phyloP scores from a whole-genome alignment of 2,113 vertebrate genomes.

The Perccottus glenii region DNA sequence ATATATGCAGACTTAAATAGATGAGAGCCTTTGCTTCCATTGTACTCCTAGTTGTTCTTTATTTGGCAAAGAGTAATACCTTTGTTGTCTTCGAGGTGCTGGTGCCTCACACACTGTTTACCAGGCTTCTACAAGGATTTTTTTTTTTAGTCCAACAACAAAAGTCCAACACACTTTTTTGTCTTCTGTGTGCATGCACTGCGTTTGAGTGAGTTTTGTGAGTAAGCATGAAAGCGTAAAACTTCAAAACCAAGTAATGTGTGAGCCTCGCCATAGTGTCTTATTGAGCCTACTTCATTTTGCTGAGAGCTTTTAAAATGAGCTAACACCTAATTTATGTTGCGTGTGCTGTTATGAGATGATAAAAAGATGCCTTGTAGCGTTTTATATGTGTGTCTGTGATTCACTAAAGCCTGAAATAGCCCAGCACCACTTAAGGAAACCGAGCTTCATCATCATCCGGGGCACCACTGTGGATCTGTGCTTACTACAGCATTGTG shows the following conservation, averaged over 20 bases:
- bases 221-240: constrained; percentile 45
- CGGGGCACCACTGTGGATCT: constrained; percentile 57
- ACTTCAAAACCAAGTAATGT: constrained; percentile 62
- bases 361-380: constrained; percentile 79
- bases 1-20: constrained; percentile 60
- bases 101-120: constrained; percentile 56
- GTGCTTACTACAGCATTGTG: constrained; percentile 72
- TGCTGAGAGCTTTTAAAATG: constrained; percentile 79
- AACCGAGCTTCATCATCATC: constrained; percentile 56
- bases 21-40: constrained; percentile 56
- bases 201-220: constrained; percentile 34
- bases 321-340: constrained; percentile 76
- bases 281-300: constrained; percentile 76
- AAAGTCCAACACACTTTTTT: constrained; percentile 49
- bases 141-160: constrained; percentile 20
- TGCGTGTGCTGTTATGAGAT: constrained; percentile 64
- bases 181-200: constrained; percentile 33
- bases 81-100: constrained; percentile 52
- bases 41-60: constrained; percentile 64
- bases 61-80: constrained; percentile 69
- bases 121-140: constrained; percentile 34
- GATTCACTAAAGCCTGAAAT: constrained; percentile 76
- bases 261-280: constrained; percentile 46
- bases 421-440: constrained; percentile 69
- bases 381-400: constrained; percentile 71